Evolutionary conservation across 2,888 invertebrate genomes (phyloP), one percentile per base, ranked within the genome.

Genomic region (Megalurothrips usitatus): DNA sequence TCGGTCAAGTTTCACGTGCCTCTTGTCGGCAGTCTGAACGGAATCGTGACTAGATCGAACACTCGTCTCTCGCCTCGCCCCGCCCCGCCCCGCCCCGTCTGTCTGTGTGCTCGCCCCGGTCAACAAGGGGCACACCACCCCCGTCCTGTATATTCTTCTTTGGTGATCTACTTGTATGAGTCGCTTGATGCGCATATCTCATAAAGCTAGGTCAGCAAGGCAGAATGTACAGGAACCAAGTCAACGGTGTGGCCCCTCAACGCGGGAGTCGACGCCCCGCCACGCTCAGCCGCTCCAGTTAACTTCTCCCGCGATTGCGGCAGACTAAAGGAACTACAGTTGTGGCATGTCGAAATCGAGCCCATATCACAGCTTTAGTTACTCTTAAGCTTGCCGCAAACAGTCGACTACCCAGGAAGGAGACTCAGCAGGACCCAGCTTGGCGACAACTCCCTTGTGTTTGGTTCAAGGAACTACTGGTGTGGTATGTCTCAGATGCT

Each of bases 141-240:
- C 68, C 68, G 68, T 68, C 68, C 68, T 23, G 68, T 68, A 68
- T 68, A 68, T 68, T 68, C 86, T 86, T 87, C 89, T 91, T 91
- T 91, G 90, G 90, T 91, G 90, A 89, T 86, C 87, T 88, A 88
- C 88, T 89, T 91, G 88, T 89, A 87, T 87, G 87, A 83, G 84
- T 85, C 84, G 84, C 82, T 84, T 78, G 85, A 87, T 88, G 68
- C 68, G 68, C 68, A 68, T 68, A 84, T 81, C 84, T 85, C 87
- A 86, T 88, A 87, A 87, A 88, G 88, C 87, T 87, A 87, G 86
- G 86, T 86, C 86, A 87, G 85, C 86, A 86, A 86, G 85, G 87
- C 83, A 85, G 85, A 85, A 85, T 85, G 84, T 68, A 68, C 26
- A 68, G 68, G 68, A 68, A 68, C 68, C n/a, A 68, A 68, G 84